Conservation (phyloP, 2,888 invertebrate species). For the Campopleginae sp. region DNA sequence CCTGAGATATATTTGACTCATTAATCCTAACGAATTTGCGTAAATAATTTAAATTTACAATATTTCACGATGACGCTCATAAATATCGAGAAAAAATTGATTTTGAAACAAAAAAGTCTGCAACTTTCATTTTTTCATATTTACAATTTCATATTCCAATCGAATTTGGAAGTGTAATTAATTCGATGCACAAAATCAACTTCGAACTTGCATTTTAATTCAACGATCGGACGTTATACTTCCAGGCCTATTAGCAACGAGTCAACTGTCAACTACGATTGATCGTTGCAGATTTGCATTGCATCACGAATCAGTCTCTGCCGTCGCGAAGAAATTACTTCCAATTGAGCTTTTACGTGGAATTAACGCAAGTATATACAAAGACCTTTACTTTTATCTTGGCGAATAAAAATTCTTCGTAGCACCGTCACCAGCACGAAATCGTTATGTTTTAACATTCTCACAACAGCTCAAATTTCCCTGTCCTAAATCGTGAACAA, state of each 20-base stretch:
- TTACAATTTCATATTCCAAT: background rate
- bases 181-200: background rate
- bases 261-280: background rate
- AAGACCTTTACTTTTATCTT: background rate
- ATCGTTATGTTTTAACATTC: constrained; percentile 20
- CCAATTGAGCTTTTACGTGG: background rate
- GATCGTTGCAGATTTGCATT: background rate
- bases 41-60: background rate
- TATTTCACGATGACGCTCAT: background rate
- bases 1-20: constrained; percentile 20
- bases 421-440: constrained; percentile 8
- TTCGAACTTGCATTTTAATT: background rate
- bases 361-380: background rate
- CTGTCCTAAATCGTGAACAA: constrained; percentile 46
- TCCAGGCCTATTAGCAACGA: background rate
- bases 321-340: background rate
- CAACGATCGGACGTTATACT: background rate
- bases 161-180: background rate
- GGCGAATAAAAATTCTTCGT: background rate
- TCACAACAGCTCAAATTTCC: constrained; percentile 8
- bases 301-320: background rate
- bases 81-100: background rate
- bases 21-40: constrained; percentile 8
- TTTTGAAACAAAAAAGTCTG: background rate
- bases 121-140: background rate